Conservation (phyloP, 1,140 invertebrate genomes). For the Aphaenogaster floridana region DNA sequence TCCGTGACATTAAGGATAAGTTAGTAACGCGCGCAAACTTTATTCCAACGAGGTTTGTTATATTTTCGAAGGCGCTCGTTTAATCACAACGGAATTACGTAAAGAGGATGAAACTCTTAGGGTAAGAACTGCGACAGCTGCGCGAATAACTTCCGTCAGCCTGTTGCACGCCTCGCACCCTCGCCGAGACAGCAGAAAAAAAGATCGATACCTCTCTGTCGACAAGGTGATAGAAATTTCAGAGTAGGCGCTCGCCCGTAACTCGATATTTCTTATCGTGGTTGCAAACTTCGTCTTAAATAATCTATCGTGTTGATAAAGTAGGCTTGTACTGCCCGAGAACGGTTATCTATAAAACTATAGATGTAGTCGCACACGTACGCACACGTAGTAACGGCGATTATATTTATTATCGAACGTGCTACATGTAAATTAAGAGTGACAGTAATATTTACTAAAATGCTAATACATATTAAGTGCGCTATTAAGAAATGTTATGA, state of each 20-base stretch:
- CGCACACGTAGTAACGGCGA: background rate
- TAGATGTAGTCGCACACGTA: background rate
- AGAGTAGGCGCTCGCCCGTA: conserved; percentile 33
- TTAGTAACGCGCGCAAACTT: conserved; percentile 48
- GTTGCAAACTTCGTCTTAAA: conserved; percentile 38
- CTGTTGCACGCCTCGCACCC: conserved; percentile 50
- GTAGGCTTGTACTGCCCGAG: background rate
- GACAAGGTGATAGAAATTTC: conserved; percentile 63
- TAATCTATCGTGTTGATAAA: conserved; percentile 47
- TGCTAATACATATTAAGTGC: background rate
- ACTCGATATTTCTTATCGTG: conserved; percentile 43
- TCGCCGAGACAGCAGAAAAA: conserved; percentile 33
- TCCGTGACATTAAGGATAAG: conserved; percentile 35
- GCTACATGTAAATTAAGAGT: background rate
- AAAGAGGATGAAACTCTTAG: conserved; percentile 58
- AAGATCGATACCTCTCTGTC: conserved; percentile 55
- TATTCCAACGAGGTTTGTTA: conserved; percentile 48
- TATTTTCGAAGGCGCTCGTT: conserved; percentile 31
- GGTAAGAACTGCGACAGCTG: conserved; percentile 60
- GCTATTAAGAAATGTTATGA: background rate
- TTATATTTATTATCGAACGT: background rate
- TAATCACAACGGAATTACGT: conserved; percentile 55
- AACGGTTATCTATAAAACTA: background rate
- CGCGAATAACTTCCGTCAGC: conserved; percentile 55
- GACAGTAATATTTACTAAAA: background rate